These are phyloP conservation scores for Halictus rubicundus DNA, from an alignment of 1,140 invertebrate species.

Conservation along the genomic window DNA sequence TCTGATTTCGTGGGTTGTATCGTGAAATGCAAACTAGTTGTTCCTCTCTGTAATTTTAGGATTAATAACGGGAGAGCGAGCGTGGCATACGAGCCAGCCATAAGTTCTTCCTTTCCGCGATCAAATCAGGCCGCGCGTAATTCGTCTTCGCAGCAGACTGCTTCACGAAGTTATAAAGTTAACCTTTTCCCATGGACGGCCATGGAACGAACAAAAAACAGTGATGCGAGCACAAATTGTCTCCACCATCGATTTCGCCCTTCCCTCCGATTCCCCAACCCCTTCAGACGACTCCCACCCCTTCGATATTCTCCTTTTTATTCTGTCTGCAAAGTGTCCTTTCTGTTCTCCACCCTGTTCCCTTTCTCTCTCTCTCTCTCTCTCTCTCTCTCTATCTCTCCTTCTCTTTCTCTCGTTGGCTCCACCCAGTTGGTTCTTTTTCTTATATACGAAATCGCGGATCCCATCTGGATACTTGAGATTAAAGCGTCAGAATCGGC, in stretches of 20 bases:
- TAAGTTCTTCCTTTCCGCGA: neutral
- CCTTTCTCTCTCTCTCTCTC: neutral
- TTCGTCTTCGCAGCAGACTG: neutral
- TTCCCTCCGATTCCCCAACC: neutral
- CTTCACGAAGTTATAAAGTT: neutral
- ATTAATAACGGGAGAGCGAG: too few species aligned
- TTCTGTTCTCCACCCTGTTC: neutral
- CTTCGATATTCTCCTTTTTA: conserved; percentile 10
- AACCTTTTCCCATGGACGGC: neutral
- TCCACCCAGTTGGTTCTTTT: neutral
- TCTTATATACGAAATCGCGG: conserved; percentile 64
- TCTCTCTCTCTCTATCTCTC: neutral
- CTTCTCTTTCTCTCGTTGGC: neutral
- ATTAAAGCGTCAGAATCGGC: conserved; percentile 79
- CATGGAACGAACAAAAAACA: neutral
- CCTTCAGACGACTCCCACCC: neutral
- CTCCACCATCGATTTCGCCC: conserved; percentile 34
- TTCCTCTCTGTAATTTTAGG: too few species aligned
- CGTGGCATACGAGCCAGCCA: too few species aligned
- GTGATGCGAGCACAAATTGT: conserved; percentile 34
- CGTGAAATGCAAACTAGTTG: too few species aligned
- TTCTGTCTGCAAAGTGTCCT: conserved; percentile 33
- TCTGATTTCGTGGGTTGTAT: too few species aligned
- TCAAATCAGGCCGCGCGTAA: neutral
- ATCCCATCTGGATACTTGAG: conserved; percentile 79